These are phyloP conservation scores for Butorides virescens DNA, from an alignment of 2,113 vertebrate genomes.

Conservation along the genomic window DNA sequence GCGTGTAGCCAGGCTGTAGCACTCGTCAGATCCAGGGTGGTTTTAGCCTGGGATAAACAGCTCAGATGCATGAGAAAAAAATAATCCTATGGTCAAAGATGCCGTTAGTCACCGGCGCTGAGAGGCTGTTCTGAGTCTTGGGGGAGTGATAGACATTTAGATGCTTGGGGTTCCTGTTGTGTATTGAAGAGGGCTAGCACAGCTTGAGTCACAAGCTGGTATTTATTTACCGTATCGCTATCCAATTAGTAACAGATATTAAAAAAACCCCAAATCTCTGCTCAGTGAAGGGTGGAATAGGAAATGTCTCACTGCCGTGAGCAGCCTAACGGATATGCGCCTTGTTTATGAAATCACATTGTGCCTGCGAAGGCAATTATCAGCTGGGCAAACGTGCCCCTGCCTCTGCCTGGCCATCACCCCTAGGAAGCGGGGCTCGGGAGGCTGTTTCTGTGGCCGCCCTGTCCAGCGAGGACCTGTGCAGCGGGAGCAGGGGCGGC, in stretches of 20 bases:
- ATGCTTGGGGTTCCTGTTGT: background rate
- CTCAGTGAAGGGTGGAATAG: background rate
- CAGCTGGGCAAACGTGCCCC: background rate
- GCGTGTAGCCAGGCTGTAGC: background rate
- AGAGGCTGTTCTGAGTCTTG: background rate
- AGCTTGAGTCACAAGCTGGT: background rate
- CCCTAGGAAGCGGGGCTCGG: background rate
- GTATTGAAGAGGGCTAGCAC: background rate
- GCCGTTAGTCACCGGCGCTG: background rate
- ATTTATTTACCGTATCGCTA: background rate
- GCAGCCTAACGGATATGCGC: background rate
- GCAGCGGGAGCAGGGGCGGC: background rate
- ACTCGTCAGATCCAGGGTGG: background rate
- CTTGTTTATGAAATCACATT: background rate
- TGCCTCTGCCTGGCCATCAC: background rate
- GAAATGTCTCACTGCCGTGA: background rate
- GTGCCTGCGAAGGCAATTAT: background rate
- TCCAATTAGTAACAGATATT: background rate
- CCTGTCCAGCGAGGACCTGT: background rate
- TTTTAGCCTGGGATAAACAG: conserved; percentile 13
- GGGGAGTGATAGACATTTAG: background rate
- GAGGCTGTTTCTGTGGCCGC: background rate
- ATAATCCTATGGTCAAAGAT: background rate
- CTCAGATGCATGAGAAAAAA: background rate
- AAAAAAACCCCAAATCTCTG: background rate